A percentile compares a stretch with the other conserved stretches of the same genome.
These are phyloP conservation scores for Limnephilus lunatus DNA, from an alignment of 2,888 invertebrate species.

Conservation along the genomic window DNA sequence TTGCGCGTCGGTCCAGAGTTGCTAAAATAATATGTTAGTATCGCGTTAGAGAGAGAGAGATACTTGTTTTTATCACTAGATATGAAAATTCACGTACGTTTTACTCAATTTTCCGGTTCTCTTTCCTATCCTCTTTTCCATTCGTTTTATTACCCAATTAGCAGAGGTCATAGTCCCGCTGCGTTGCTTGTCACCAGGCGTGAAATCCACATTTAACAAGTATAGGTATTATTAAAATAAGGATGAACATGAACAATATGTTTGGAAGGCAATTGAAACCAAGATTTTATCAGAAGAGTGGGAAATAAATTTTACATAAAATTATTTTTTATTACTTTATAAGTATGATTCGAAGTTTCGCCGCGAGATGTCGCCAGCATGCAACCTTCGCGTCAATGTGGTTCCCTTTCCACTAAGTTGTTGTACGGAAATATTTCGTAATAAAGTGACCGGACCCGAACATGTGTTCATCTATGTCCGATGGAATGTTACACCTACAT, in stretches of 20 bases:
- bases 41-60: neutral
- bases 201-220: neutral
- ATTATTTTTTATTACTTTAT: neutral
- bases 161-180: neutral
- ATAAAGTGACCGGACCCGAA: constrained; percentile 22
- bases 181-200: neutral
- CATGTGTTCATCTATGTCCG: constrained; percentile 48
- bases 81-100: neutral
- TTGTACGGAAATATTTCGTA: constrained; percentile 36
- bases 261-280: neutral
- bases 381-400: neutral
- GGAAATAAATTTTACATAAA: neutral
- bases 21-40: neutral
- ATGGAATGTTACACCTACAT: constrained; percentile 56
- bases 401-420: neutral
- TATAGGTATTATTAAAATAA: neutral
- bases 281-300: neutral
- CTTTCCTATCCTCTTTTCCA: neutral
- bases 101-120: neutral
- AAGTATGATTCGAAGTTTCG: neutral
- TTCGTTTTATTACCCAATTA: neutral
- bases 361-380: neutral
- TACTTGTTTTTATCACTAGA: neutral
- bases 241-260: neutral
- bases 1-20: neutral